A percentile compares a stretch with the other conserved stretches of the same genome.
phyloP scores from a whole-genome alignment of 2,797 vertebrate species.

The Cirrhinus molitorella region DNA sequence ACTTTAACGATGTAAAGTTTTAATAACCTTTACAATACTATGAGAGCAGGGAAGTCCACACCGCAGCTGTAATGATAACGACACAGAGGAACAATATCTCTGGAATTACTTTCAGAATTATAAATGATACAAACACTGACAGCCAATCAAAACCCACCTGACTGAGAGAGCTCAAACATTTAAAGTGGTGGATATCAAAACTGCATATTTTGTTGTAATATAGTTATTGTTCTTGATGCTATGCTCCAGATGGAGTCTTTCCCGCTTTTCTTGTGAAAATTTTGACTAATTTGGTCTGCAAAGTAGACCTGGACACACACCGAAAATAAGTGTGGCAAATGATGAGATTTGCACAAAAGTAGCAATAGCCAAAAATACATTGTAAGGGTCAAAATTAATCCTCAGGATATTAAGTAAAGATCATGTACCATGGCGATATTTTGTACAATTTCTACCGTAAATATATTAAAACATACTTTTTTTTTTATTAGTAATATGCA shows the following conservation, averaged over 20 bases:
- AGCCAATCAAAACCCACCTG: background rate
- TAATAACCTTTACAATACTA: background rate
- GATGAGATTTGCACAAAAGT: background rate
- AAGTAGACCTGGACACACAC: background rate
- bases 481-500: no score
- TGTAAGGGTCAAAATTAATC: no score
- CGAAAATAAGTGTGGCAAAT: background rate
- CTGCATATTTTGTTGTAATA: background rate
- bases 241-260: background rate
- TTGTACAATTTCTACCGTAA: no score
- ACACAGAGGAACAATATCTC: no score
- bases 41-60: background rate
- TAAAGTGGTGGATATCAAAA: background rate
- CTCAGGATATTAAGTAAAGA: no score
- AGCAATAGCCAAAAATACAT: no score
- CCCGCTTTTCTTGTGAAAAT: background rate
- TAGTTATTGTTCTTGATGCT: no score
- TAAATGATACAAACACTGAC: background rate
- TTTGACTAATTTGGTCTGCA: no score
- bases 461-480: no score
- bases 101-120: background rate
- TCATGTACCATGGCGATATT: no score
- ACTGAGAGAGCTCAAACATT: no score
- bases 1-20: background rate
- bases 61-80: background rate